Conservation (phyloP, 2,888 invertebrate species). For the Hypomecis atomaria region DNA sequence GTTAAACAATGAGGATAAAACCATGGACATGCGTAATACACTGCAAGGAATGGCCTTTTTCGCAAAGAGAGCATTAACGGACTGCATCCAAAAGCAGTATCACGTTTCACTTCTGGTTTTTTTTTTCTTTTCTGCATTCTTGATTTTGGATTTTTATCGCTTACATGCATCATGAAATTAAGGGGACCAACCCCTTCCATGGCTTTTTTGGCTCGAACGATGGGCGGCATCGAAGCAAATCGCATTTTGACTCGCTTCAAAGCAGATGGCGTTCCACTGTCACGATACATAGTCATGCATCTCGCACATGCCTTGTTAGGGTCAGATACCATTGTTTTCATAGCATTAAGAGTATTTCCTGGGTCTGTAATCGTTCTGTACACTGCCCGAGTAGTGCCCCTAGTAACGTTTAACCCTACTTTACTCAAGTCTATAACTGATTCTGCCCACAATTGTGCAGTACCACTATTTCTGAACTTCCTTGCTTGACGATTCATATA, state of each 20-base stretch:
- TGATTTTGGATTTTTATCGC: not conserved
- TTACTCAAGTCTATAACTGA: constrained; percentile 7
- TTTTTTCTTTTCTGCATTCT: constrained; percentile 4
- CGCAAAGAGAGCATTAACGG: constrained; percentile 58
- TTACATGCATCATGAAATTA: constrained; percentile 3
- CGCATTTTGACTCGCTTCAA: constrained; percentile 6
- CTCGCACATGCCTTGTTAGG: not conserved
- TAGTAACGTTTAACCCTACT: not conserved
- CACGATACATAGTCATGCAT: not conserved
- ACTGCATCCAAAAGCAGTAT: constrained; percentile 50
- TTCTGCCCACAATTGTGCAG: constrained; percentile 4
- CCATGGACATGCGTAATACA: constrained; percentile 59
- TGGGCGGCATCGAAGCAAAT: not conserved
- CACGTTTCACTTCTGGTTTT: constrained; percentile 13
- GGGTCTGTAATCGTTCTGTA: constrained; percentile 10
- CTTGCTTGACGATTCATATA: constrained; percentile 9
- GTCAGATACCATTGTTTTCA: not conserved
- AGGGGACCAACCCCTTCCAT: not conserved
- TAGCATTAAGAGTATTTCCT: not conserved
- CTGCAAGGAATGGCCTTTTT: constrained; percentile 51
- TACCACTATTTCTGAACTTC: not conserved
- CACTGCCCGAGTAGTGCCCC: not conserved
- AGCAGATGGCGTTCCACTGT: constrained; percentile 5
- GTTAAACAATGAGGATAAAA: constrained; percentile 62
- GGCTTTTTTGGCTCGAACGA: not conserved